Conservation (phyloP, 2,113 vertebrate genomes). For the Poeciliopsis occidentalis region DNA sequence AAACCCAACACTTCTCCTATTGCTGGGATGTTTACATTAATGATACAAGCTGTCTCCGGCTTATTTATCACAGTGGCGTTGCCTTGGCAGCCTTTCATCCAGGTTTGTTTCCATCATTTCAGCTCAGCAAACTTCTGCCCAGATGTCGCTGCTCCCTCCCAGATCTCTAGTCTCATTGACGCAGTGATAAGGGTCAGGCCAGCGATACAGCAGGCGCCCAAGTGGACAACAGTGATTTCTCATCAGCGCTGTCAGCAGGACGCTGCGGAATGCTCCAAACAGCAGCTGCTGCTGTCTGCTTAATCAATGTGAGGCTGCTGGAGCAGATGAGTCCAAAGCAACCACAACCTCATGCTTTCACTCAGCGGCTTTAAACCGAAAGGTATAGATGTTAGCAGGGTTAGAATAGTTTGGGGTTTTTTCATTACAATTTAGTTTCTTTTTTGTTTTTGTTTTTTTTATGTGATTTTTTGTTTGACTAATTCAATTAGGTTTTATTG, state of each 20-base stretch:
- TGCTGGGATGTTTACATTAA: neutral
- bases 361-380: too few relatives aligned
- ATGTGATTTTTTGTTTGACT: too few relatives aligned
- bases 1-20: neutral
- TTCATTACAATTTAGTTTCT: too few relatives aligned
- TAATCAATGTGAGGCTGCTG: neutral
- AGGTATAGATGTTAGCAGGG: too few relatives aligned
- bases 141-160: neutral
- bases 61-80: too few relatives aligned
- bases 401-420: too few relatives aligned
- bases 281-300: conserved; percentile 13
- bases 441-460: too few relatives aligned
- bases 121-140: conserved; percentile 4
- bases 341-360: neutral
- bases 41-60: neutral
- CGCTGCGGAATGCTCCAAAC: conserved; percentile 17
- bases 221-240: conserved; percentile 8
- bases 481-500: too few relatives aligned
- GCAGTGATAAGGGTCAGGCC: conserved; percentile 14
- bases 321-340: neutral
- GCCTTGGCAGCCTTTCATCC: too few relatives aligned
- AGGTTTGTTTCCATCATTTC: neutral
- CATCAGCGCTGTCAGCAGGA: conserved; percentile 28
- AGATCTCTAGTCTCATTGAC: neutral
- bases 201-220: conserved; percentile 27